A percentile compares a stretch with the other conserved stretches of the same genome.
phyloP scores from a whole-genome alignment of 2,113 vertebrate genomes.

The Nymphicus hollandicus region DNA sequence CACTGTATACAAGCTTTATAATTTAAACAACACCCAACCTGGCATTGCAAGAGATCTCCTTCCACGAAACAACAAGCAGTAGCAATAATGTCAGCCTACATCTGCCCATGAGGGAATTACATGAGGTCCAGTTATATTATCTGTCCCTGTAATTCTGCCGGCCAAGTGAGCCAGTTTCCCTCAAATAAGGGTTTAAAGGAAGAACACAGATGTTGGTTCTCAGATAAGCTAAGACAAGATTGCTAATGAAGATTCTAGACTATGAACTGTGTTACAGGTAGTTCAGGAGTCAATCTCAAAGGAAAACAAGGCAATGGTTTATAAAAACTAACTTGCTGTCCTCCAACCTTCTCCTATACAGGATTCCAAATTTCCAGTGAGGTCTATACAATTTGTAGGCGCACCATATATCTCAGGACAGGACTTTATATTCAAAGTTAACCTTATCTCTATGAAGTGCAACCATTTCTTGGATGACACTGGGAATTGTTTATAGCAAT shows the following conservation, averaged over 20 bases:
- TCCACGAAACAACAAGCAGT: not conserved
- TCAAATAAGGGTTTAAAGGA: constrained; percentile 31
- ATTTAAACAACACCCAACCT: not conserved
- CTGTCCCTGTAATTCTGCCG: constrained; percentile 10
- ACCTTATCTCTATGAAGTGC: not conserved
- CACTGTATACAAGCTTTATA: not conserved
- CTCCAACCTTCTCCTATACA: not conserved
- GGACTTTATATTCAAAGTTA: not conserved
- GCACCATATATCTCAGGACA: not conserved
- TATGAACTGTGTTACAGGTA: not conserved
- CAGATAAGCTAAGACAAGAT: not conserved
- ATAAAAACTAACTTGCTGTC: not conserved
- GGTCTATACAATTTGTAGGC: not conserved
- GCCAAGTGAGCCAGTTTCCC: constrained; percentile 5
- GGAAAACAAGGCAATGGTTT: not conserved
- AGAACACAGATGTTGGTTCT: not conserved
- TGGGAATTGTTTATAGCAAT: not conserved
- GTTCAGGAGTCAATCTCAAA: not conserved
- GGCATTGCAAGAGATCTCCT: not conserved
- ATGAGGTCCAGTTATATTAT: constrained; percentile 40
- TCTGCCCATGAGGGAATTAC: constrained; percentile 6
- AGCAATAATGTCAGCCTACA: not conserved
- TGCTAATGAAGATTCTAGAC: not conserved
- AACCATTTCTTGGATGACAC: not conserved
- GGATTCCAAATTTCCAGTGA: not conserved